Base-by-base conservation (phyloP, 1,140 invertebrate genomes). In the Camponotus vicinus region DNA sequence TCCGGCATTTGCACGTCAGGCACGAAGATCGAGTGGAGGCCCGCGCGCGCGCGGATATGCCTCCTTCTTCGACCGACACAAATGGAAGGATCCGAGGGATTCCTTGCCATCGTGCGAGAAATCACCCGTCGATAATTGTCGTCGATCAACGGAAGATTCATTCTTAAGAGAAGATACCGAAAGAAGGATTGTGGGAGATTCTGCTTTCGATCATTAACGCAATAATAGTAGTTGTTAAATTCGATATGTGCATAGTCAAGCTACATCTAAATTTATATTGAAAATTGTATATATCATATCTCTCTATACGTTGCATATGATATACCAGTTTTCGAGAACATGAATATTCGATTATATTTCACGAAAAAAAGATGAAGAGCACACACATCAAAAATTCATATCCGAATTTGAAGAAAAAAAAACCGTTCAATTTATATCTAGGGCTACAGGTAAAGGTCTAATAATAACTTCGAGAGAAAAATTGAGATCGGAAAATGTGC, bases 1-100 rank as follows among this genome's bases (percentile, higher is more conserved):
- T 88, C 88, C 85, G 86, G 90, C 88, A 91, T 91, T 92, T 92
- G 86, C 90, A 91, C 85, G 89, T 92, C 91, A 90, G 88, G 88
- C 80, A 87, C 73, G 83, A 91, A 90, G 89, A 91, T 92, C 89
- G 90, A 92, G 91, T 92, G 87, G 82, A 91, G 88, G 85, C 85
- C 7, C 57, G 57, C 76, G 88, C 64, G 77, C 75, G 15, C 61
- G 67, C 82, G 75, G 77, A 85, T 55, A 61, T 61, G 77, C 78
- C 88, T 86, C 27, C 27, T 21, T 45, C 76, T 86, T 89, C 88
- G 85, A 86, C 84, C 45, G 40, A 66, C 78, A 69, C 86, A 83
- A 89, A 89, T 86, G 85, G 85, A 89, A 83, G 88, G 78, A 89
- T 89, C 69, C 88, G 59, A 37, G 77, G 40, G 9, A 80, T 80